Base-by-base conservation (phyloP, 2,113 vertebrate genomes). In the Pipa parva region DNA sequence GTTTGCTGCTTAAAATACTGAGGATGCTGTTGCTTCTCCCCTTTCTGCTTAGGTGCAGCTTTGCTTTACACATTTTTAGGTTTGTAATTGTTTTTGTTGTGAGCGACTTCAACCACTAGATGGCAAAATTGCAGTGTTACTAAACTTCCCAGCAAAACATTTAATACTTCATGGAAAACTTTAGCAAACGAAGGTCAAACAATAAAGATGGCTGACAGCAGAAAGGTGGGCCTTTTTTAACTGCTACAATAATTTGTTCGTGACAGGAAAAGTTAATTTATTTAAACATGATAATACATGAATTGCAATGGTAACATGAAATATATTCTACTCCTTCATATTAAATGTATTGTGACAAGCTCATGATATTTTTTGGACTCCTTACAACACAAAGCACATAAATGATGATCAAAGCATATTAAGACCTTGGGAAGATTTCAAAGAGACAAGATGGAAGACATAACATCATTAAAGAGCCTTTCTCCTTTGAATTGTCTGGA, bases 71-170 rank as follows among this genome's bases (percentile, higher is more conserved):
- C n/a, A n/a, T n/a, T n/a, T n/a, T n/a, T n/a, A n/a, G n/a, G n/a
- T n/a, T n/a, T n/a, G n/a, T n/a, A n/a, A n/a, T n/a, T n/a, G n/a
- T n/a, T n/a, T n/a, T n/a, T n/a, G n/a, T n/a, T n/a, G n/a, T n/a
- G n/a, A 56, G 21, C n/a, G n/a, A 25, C 4, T 46, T 45, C 21
- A 26, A 8, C 13, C 66, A 70, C 57, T 70, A 70, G 66, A 68
- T 70, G 66, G 66, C 66, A 70, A 54, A 61, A 20, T 70, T 70
- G 66, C 25, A 54, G 60, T 45, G 45, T 12, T 37, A 54, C 39
- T 27, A 3, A 8, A 5, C 18, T 22, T 18, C 46, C 22, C 46
- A 22, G 21, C 4, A 48, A 13, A 52, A 52, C 8, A 62, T 42
- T n/a, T n/a, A n/a, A n/a, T n/a, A n/a, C n/a, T n/a, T n/a, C n/a